Percentiles rank a stretch among this genome's conserved stretches.
Conservation (phyloP, 2,113 vertebrate genomes). For the Suncus etruscus region DNA sequence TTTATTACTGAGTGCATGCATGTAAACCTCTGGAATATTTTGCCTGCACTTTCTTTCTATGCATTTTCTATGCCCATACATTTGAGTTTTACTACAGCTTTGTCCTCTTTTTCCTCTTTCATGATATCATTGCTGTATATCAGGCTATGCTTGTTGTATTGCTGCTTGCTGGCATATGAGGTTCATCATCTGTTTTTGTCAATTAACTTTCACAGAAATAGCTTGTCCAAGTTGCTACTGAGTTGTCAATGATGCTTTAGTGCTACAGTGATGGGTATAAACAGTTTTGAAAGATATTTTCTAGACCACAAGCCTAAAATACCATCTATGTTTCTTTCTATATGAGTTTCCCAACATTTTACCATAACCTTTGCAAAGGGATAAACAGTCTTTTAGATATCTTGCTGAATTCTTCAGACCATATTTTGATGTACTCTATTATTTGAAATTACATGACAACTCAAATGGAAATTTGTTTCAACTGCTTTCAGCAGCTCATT, state of each 20-base stretch:
- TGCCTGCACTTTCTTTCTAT: no score
- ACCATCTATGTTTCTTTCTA: not conserved
- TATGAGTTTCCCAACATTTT: not conserved
- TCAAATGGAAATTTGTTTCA: not conserved
- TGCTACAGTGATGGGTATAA: not conserved
- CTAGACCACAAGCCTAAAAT: not conserved
- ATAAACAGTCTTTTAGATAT: not conserved
- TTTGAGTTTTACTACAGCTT: not conserved
- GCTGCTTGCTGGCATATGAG: not conserved
- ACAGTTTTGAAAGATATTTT: not conserved
- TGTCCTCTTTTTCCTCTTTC: not conserved
- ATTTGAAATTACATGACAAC: not conserved
- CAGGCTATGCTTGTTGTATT: not conserved
- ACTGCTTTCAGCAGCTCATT: not conserved
- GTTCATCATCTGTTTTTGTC: not conserved
- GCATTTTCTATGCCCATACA: not conserved
- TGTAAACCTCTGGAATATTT: not conserved
- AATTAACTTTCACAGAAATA: not conserved
- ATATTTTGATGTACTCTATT: not conserved
- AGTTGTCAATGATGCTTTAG: not conserved
- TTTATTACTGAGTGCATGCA: no score
- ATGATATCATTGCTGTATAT: not conserved
- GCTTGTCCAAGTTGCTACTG: not conserved
- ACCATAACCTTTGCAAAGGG: not conserved
- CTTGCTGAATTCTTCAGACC: not conserved